phyloP scores from a whole-genome alignment of 2,113 vertebrate species.

The Saccopteryx leptura region DNA sequence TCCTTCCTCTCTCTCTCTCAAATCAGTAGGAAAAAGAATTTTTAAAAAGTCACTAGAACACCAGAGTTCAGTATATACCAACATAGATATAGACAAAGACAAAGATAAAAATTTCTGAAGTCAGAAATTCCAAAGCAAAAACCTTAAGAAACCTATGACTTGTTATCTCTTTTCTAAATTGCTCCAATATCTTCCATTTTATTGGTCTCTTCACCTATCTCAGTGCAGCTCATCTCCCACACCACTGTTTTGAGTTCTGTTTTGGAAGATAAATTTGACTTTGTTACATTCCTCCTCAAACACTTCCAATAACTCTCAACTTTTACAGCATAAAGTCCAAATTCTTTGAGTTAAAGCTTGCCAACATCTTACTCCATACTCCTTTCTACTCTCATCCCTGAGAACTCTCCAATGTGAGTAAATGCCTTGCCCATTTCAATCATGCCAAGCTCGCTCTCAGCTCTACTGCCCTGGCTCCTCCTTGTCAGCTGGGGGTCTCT shows the following conservation, averaged over 20 bases:
- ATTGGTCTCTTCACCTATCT: background rate
- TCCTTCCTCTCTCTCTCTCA: too few species aligned
- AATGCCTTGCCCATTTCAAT: background rate
- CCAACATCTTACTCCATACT: background rate
- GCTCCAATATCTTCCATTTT: background rate
- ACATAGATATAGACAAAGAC: background rate
- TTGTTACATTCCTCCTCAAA: constrained; percentile 41
- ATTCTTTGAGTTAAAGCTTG: background rate
- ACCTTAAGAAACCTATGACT: background rate
- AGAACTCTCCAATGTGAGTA: background rate
- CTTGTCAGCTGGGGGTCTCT: too few species aligned
- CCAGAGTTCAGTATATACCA: background rate
- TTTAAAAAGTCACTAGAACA: background rate
- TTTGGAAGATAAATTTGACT: constrained; percentile 47
- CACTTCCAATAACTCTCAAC: background rate
- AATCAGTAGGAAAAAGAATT: too few species aligned
- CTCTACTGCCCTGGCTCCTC: background rate
- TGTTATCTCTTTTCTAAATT: background rate
- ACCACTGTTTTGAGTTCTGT: background rate
- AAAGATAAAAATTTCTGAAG: background rate
- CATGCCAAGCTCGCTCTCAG: too few species aligned
- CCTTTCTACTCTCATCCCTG: background rate
- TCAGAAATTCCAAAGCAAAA: constrained; percentile 41
- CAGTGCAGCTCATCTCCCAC: background rate
- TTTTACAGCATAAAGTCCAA: constrained; percentile 25